Evolutionary conservation across 2,888 invertebrate species (phyloP).

Genomic region (Chloroclysta siterata): DNA sequence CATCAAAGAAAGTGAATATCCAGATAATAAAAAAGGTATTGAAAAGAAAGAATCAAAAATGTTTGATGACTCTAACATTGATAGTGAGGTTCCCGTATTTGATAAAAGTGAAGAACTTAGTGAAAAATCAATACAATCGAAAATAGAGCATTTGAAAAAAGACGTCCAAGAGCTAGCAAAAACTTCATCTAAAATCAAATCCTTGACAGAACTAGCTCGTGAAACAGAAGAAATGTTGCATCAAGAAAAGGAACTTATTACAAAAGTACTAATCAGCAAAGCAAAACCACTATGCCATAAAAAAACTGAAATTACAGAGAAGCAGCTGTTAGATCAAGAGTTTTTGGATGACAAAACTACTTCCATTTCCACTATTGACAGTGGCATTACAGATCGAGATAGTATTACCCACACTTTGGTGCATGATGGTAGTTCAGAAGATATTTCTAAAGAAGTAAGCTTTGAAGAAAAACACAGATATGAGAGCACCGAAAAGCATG

Average conservation of each 20-base stretch:
- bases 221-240: conserved; percentile 53
- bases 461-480: conserved; percentile 78
- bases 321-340: conserved; percentile 42
- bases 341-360: conserved; percentile 43
- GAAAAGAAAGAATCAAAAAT: conserved; percentile 45
- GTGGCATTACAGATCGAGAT: conserved; percentile 54
- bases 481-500: conserved; percentile 71
- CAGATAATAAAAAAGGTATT: conserved; percentile 49
- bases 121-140: conserved; percentile 11
- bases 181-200: conserved; percentile 36
- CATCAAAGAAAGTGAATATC: background rate
- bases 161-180: conserved; percentile 38
- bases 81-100: no score
- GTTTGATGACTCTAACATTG: conserved; percentile 6
- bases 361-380: conserved; percentile 55
- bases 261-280: conserved; percentile 39
- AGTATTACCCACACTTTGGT: conserved; percentile 52
- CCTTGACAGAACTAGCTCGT: conserved; percentile 45
- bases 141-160: conserved; percentile 35
- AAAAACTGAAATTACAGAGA: conserved; percentile 42
- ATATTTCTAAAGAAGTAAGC: conserved; percentile 73
- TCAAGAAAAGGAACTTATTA: conserved; percentile 48
- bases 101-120: conserved; percentile 3
- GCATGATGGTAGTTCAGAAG: conserved; percentile 74
- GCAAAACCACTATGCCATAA: conserved; percentile 34